Conservation (phyloP, 1,140 invertebrate species). For the Littorina saxatilis region DNA sequence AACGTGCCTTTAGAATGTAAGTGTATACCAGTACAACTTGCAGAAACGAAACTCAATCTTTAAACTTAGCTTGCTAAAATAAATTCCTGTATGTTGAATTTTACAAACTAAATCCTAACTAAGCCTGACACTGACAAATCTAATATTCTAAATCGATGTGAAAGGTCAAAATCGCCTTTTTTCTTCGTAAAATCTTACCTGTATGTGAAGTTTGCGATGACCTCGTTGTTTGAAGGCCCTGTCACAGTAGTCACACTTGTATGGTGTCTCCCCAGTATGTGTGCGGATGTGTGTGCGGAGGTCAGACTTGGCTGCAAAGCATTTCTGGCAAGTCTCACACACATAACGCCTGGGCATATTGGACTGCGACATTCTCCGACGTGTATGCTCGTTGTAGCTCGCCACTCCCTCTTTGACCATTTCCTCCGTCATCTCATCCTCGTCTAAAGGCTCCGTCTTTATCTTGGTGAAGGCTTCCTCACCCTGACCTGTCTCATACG, state of each 20-base stretch:
- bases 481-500: background rate
- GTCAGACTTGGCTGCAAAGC: constrained; percentile 47
- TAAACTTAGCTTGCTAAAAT: no score
- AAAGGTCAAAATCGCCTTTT: no score
- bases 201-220: constrained; percentile 50
- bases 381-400: constrained; percentile 38
- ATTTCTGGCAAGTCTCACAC: constrained; percentile 45
- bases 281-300: constrained; percentile 47
- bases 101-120: no score
- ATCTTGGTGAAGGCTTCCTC: background rate
- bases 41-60: no score
- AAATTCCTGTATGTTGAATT: no score
- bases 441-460: background rate
- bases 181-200: constrained; percentile 12
- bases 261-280: constrained; percentile 50
- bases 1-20: no score
- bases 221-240: constrained; percentile 49
- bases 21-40: no score
- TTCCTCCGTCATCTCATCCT: background rate
- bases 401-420: constrained; percentile 30
- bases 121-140: no score
- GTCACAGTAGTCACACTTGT: constrained; percentile 51
- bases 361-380: constrained; percentile 35
- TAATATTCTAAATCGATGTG: no score
- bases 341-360: constrained; percentile 38